phyloP scores from a whole-genome alignment of 2,113 vertebrate genomes.

The Colaptes auratus region DNA sequence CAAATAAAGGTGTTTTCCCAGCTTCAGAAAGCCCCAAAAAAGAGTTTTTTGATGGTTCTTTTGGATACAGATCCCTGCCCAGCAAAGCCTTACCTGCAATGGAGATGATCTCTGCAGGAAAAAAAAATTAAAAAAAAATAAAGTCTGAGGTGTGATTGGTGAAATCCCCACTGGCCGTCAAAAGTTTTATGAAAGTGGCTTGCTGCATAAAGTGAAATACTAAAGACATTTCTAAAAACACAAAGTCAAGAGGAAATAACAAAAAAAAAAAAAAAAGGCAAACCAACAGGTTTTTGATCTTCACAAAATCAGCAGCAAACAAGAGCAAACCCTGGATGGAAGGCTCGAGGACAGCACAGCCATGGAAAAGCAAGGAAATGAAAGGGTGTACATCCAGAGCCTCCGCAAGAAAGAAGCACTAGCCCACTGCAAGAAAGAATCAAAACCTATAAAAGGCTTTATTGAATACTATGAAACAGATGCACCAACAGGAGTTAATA shows the following conservation, averaged over 20 bases:
- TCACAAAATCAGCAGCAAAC: neutral
- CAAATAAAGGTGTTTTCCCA: too few relatives aligned
- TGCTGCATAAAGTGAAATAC: neutral
- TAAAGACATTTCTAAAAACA: neutral
- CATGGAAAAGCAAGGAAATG: neutral
- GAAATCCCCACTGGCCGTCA: neutral
- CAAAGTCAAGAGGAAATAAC: neutral
- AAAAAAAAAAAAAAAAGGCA: neutral
- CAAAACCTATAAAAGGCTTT: constrained; percentile 22
- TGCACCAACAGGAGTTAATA: constrained; percentile 65
- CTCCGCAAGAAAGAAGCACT: neutral
- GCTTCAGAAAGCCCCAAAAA: too few relatives aligned
- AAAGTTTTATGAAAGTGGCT: neutral
- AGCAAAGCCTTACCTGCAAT: too few relatives aligned
- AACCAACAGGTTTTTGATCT: neutral
- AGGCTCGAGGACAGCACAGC: neutral
- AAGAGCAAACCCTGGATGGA: neutral
- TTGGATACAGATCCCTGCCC: too few relatives aligned
- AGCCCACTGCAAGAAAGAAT: constrained; percentile 3
- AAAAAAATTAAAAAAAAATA: too few relatives aligned
- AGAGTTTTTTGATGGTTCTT: too few relatives aligned
- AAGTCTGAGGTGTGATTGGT: neutral
- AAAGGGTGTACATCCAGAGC: neutral
- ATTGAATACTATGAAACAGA: constrained; percentile 39
- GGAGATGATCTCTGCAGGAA: too few relatives aligned